These are phyloP conservation scores for Buceros bicornis DNA, from an alignment of 2,797 vertebrate genomes.

Conservation along the genomic window DNA sequence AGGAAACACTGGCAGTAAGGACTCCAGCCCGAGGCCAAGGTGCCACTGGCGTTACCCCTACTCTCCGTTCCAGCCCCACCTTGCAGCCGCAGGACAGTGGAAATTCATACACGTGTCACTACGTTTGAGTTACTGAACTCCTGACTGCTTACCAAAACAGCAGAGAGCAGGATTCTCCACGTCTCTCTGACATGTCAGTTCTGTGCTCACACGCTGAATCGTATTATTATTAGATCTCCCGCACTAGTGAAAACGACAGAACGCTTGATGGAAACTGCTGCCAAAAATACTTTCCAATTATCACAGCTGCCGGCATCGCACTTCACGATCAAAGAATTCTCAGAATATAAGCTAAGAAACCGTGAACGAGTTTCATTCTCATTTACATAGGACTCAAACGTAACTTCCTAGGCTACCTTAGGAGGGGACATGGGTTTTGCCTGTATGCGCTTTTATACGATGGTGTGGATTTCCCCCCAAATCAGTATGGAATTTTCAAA, in stretches of 20 bases:
- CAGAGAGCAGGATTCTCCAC: neutral
- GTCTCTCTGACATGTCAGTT: neutral
- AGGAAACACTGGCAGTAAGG: neutral
- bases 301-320: neutral
- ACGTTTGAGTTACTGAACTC: neutral
- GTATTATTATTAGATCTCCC: neutral
- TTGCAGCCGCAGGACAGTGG: neutral
- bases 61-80: neutral
- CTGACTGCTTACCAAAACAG: neutral
- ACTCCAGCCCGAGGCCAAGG: neutral
- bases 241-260: neutral
- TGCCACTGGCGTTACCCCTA: fast-evolving
- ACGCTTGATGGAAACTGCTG: conserved; percentile 4
- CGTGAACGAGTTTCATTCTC: conserved; percentile 48
- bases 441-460: neutral
- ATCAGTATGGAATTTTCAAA: conserved; percentile 9
- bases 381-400: conserved; percentile 20
- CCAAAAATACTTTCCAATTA: conserved; percentile 38
- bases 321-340: conserved; percentile 36
- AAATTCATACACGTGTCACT: neutral
- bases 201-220: neutral
- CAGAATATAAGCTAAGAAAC: conserved; percentile 40
- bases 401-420: neutral
- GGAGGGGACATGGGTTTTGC: neutral
- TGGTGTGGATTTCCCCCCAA: neutral